Percentiles rank a stretch among this genome's conserved stretches.
Evolutionary conservation across 2,797 vertebrate species (phyloP).

Genomic region (Acrocephalus scirpaceus): DNA sequence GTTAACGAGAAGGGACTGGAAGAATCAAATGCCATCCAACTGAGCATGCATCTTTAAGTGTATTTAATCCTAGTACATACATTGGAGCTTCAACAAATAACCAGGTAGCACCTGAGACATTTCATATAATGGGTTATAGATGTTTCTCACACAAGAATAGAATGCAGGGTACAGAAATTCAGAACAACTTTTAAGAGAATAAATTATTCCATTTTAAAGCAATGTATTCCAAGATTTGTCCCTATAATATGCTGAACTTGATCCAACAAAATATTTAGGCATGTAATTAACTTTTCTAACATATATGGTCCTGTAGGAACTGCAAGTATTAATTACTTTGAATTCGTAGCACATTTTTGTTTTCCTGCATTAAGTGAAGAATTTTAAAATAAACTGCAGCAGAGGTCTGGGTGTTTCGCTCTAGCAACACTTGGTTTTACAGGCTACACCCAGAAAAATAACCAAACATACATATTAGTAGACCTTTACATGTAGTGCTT

Average conservation of each 20-base stretch:
- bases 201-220: not conserved
- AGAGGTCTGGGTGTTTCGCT: not conserved
- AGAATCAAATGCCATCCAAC: not conserved
- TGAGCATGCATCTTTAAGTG: not conserved
- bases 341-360: not conserved
- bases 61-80: not conserved
- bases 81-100: not conserved
- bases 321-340: not conserved
- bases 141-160: not conserved
- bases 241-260: not conserved
- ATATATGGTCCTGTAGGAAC: not conserved
- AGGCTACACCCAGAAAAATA: not conserved
- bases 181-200: not conserved
- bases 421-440: not conserved
- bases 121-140: not conserved
- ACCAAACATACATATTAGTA: not conserved
- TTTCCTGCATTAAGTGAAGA: not conserved
- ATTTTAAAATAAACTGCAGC: not conserved
- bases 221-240: not conserved
- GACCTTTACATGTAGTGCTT: accelerated
- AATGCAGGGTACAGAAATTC: not conserved
- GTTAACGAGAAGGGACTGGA: not conserved
- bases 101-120: not conserved
- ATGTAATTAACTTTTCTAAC: not conserved
- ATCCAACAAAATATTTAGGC: not conserved